Evolutionary conservation across 2,888 invertebrate species (phyloP).

Genomic region (Microdon myrmicae): DNA sequence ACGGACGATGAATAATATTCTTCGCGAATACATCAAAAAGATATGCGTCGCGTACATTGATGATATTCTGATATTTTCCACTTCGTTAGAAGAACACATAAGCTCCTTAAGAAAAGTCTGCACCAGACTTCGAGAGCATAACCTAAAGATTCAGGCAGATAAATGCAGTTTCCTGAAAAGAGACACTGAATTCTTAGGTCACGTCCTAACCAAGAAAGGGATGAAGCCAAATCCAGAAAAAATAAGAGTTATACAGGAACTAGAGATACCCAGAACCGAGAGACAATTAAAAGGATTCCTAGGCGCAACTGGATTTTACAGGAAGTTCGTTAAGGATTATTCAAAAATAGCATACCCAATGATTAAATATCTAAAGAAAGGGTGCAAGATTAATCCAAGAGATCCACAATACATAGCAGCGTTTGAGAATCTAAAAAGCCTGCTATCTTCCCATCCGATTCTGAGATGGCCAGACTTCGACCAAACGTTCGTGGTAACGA

Average conservation of each 20-base stretch:
- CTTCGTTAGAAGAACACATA: slow-evolving; percentile 42
- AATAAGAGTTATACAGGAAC: slow-evolving; percentile 10
- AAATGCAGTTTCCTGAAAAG: slow-evolving; percentile 44
- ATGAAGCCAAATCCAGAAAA: slow-evolving; percentile 15
- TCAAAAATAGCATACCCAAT: slow-evolving; percentile 36
- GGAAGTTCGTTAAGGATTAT: slow-evolving; percentile 29
- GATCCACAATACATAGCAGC: slow-evolving; percentile 36
- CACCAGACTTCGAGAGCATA: slow-evolving; percentile 19
- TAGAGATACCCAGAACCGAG: slow-evolving; percentile 35
- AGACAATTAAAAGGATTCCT: slow-evolving; percentile 33
- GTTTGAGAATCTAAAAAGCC: slow-evolving; percentile 37
- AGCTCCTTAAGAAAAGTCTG: slow-evolving; percentile 28
- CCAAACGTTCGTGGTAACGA: slow-evolving; percentile 55
- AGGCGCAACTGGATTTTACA: slow-evolving; percentile 31
- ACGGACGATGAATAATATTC: slow-evolving; percentile 61
- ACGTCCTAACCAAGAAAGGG: slow-evolving; percentile 43
- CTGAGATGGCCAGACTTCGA: slow-evolving; percentile 31
- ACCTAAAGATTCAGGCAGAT: slow-evolving; percentile 45
- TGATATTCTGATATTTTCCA: slow-evolving; percentile 52
- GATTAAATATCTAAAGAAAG: slow-evolving; percentile 39
- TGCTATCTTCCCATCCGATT: slow-evolving; percentile 24
- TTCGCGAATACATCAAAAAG: slow-evolving; percentile 54
- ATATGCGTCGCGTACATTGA: slow-evolving; percentile 53
- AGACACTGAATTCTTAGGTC: slow-evolving; percentile 54
- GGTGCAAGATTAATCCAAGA: slow-evolving; percentile 22